Conservation (phyloP, 2,888 invertebrate species). For the Adelphocoris suturalis region DNA sequence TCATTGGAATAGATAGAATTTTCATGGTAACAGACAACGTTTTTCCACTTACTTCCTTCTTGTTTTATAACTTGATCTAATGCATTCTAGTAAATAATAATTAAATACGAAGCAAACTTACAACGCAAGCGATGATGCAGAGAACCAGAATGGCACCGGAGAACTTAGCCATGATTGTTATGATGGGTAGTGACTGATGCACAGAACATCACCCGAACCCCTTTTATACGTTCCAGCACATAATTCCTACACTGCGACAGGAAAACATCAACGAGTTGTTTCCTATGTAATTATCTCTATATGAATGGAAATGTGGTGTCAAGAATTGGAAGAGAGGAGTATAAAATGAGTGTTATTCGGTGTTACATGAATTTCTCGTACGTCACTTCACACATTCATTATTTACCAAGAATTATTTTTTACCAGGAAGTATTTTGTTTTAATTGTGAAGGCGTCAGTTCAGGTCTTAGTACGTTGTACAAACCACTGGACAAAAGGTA, state of each 20-base stretch:
- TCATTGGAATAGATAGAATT: not conserved
- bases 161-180: not conserved
- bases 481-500: too few relatives aligned
- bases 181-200: not conserved
- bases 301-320: not conserved
- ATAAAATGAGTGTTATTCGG: too few relatives aligned
- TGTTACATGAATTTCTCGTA: too few relatives aligned
- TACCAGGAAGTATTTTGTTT: too few relatives aligned
- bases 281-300: not conserved
- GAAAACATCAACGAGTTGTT: not conserved
- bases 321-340: not conserved
- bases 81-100: not conserved
- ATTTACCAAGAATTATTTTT: too few relatives aligned
- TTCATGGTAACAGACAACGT: too few relatives aligned
- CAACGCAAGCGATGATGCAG: conserved; percentile 10
- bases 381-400: too few relatives aligned
- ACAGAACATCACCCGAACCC: not conserved
- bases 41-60: too few relatives aligned
- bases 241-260: not conserved
- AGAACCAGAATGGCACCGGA: not conserved
- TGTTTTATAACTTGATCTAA: not conserved
- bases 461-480: too few relatives aligned
- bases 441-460: too few relatives aligned
- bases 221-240: not conserved
- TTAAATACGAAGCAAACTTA: not conserved